Evolutionary conservation across 2,888 invertebrate species (phyloP), one percentile per base, ranked within the genome.

Genomic region (Papilio elwesi): DNA sequence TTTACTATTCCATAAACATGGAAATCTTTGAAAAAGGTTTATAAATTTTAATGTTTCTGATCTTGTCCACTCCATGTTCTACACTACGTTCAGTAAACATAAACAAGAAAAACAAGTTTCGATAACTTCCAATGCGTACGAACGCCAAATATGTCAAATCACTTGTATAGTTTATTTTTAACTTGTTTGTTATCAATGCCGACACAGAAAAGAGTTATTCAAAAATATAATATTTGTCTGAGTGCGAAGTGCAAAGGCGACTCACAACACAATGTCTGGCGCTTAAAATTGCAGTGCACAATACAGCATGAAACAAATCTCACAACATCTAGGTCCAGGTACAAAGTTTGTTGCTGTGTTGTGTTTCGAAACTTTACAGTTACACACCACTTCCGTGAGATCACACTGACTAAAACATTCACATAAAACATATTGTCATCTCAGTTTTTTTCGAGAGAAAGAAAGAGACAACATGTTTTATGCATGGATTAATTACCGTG

Each of bases 41-140:
- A 68, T 55, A 13, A 68, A 47, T 64, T 68, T 68, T 68, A 68
- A 43, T 53, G 67, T 55, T 55, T 68, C 55, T 13, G 67, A 52
- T 52, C 38, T 68, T 13, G 55, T 53, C 38, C 67, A 68, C 47
- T 68, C 53, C 67, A 55, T 68, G 53, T 13, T 68, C 51, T 53
- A n/a, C 9, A 43, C 15, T 38, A 0, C 52, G 47, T 53, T 68
- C 43, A n/a, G 52, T 53, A 68, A 67, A 67, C 67, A 67, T n/a
- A 67, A 55, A 15, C n/a, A 67, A 63, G 16, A 63, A 48, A 64
- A 64, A 64, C 59, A 59, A 59, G 36, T 59, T 59, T 59, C 59
- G 59, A 59, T n/a, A n/a, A 59, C 38, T n/a, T 59, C 38, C 59
- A 59, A 59, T 59, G 59, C 1, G 26, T 2, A 26, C 38, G 59